Evolutionary conservation across 1,140 invertebrate genomes (phyloP), one percentile per base, ranked within the genome.

Genomic region (Drosophila leontia): DNA sequence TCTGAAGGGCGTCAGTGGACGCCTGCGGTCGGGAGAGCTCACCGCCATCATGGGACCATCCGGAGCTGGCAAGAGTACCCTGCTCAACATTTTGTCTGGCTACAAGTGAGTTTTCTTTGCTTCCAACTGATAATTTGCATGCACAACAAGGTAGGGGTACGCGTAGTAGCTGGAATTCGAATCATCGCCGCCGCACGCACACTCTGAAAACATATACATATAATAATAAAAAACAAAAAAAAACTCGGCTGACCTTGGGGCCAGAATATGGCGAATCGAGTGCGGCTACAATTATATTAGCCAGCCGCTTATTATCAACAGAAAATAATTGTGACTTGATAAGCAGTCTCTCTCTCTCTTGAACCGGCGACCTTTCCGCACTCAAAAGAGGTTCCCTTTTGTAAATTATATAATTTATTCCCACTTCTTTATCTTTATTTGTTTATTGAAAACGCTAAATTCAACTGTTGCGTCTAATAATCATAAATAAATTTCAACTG

Each of bases 1-100:
- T 78, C 93, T 98, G 47, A 97, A 97, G 93, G 96, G 95, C 41
- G 96, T 97, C 60, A 97, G 96, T 68, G 97, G 97, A 15, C 94
- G 95, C 68, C 94, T 98, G 62, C 94, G 95, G 34, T 97, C 97
- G 17, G 96, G 97, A 17, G 96, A 98, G 91, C 94, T 98, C 63
- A 98, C 97, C 19, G 97, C 97, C 72, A 98, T 99, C 80, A 98
- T 98, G 97, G 97, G 98, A 11, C 97, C 97, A 17, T 98, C 97
- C 0, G 97, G 97, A 19, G 97, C 97, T 62, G 97, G 97, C 67
- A 98, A 98, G 93, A 97, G 97, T 8, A 98, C 97, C 4, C 93
- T 97, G n/a, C 94, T 97, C 68, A 97, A 97, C 80, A 97, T 97
- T 80, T 94, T 97, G 50, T 97, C 97, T 15, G 97, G 97, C 93